phyloP scores from a whole-genome alignment of 2,113 vertebrate genomes.

The Coreoperca whiteheadi region DNA sequence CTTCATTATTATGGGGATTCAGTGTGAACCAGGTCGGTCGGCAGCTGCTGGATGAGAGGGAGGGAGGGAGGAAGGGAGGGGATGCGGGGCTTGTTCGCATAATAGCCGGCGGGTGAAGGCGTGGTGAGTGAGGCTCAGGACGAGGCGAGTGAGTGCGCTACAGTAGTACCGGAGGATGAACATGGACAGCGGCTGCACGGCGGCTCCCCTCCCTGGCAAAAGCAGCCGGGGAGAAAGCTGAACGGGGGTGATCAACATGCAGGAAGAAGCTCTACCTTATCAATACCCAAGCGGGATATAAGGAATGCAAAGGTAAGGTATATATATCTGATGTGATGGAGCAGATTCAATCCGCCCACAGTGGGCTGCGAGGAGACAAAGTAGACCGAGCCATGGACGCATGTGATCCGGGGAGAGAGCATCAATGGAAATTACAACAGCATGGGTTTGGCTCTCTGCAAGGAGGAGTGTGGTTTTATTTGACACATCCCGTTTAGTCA shows the following conservation, averaged over 20 bases:
- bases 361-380: conserved; percentile 67
- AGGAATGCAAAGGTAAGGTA: conserved; percentile 74
- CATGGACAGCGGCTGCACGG: conserved; percentile 60
- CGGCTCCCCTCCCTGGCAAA: conserved; percentile 58
- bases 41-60: conserved; percentile 73
- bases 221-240: conserved; percentile 57
- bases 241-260: conserved; percentile 60
- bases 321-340: conserved; percentile 20
- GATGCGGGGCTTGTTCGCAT: conserved; percentile 75
- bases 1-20: conserved; percentile 53
- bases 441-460: conserved; percentile 39
- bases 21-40: conserved; percentile 70
- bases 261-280: conserved; percentile 33
- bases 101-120: conserved; percentile 83
- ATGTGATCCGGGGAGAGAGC: conserved; percentile 28
- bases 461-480: conserved; percentile 30
- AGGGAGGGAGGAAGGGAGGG: conserved; percentile 32
- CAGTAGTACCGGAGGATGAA: conserved; percentile 69
- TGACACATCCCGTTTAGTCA: conserved; percentile 44
- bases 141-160: conserved; percentile 66
- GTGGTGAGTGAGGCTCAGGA: conserved; percentile 79
- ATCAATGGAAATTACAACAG: conserved; percentile 38
- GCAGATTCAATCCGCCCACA: conserved; percentile 27
- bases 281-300: conserved; percentile 52
- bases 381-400: conserved; percentile 51